Base-by-base conservation (phyloP, 1,140 invertebrate species). In the Zaprionus africanus region DNA sequence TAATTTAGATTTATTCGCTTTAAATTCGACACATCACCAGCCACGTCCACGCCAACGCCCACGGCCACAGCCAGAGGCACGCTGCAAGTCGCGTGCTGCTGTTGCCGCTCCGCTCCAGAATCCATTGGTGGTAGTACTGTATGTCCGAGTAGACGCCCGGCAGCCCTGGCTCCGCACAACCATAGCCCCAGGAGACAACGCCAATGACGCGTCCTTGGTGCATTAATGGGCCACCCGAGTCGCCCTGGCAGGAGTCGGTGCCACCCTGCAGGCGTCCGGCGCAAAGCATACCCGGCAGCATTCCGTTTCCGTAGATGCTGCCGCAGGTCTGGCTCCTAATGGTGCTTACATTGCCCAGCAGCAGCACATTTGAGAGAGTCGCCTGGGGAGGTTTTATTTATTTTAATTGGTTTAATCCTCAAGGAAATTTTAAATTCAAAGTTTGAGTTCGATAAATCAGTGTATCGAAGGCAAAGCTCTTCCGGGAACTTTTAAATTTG, bases 61-160 rank as follows among this genome's bases (percentile, higher is more conserved):
- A 36, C 64, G 26, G 19, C 43, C 57, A 68, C 5, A 57, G 36
- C 38, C 60, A 64, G 9, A 26, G 12, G 36, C 26, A 22, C 12
- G 57, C 12, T 9, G n/a, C 9, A 22, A 51, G 46, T 26, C 9
- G 31, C 31, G 19, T 46, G n/a, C 49, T 54, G 28, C 28, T 49
- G 15, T 24, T 34, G 38, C 28, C 36, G 51, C 61, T 92, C 0
- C 87, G 82, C 36, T 76, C 75, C 28, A 70, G 61, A 41, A 92
- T 92, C 91, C 91, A 92, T 43, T 90, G 79, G 9, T 69, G 70
- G 22, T 92, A 92, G 36, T 92, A 92, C 28, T 81, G 79, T 13
- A 97, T 94, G 41, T 96, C 94, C 1, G 95, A 94, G 88, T 96
- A 97, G 65, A 97, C 95, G 11, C 96, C 96, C 0, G 96, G 96